phyloP scores from a whole-genome alignment of 2,113 vertebrate species.

The Dipodomys merriami region DNA sequence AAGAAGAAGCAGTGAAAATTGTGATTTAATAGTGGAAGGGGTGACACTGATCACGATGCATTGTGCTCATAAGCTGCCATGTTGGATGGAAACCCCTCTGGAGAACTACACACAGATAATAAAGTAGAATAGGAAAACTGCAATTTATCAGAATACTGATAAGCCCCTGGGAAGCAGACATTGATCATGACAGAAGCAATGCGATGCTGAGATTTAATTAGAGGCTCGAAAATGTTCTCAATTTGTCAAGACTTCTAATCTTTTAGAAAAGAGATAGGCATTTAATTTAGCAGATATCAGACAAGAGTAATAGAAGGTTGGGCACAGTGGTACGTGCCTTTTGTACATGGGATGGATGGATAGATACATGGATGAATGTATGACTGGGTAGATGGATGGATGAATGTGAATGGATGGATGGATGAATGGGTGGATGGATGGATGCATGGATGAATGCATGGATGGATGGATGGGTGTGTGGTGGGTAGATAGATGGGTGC shows the following conservation, averaged over 20 bases:
- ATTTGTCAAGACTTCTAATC: conserved; percentile 49
- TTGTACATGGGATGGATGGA: too few species aligned
- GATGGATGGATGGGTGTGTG: too few species aligned
- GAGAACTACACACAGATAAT: not conserved
- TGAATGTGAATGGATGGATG: too few species aligned
- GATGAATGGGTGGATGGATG: too few species aligned
- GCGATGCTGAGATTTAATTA: conserved; percentile 44
- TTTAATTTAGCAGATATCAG: not conserved
- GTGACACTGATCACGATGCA: too few species aligned
- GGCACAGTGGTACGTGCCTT: not conserved
- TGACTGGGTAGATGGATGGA: too few species aligned
- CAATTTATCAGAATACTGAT: not conserved
- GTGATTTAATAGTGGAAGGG: too few species aligned
- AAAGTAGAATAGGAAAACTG: not conserved
- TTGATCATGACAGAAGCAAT: not conserved
- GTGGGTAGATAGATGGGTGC: too few species aligned
- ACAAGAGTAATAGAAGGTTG: not conserved
- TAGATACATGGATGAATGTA: too few species aligned
- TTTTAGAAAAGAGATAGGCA: conserved; percentile 47
- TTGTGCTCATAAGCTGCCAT: too few species aligned
- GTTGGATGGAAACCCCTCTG: not conserved
- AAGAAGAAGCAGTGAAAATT: not conserved
- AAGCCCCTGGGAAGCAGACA: not conserved
- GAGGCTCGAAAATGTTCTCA: not conserved
- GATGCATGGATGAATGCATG: too few species aligned